These are phyloP conservation scores for Argyresthia goedartella DNA, from an alignment of 2,888 invertebrate genomes.

Conservation along the genomic window DNA sequence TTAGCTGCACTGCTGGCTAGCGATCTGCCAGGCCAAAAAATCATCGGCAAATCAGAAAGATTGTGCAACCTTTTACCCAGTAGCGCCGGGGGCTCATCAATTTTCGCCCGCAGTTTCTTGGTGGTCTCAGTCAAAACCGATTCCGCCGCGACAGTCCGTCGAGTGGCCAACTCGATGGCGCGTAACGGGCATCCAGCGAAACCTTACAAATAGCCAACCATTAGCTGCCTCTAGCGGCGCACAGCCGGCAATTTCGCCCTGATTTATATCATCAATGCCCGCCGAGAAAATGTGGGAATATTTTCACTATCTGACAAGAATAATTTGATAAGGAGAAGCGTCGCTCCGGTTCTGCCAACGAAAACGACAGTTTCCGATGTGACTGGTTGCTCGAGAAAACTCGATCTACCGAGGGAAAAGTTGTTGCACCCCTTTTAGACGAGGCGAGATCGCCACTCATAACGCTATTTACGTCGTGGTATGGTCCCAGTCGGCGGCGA, in stretches of 20 bases:
- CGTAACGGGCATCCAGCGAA: conserved; percentile 62
- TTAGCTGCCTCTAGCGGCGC: conserved; percentile 55
- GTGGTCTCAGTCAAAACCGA: background rate
- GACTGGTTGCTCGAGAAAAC: conserved; percentile 59
- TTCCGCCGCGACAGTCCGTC: background rate
- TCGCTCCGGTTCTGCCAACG: conserved; percentile 51
- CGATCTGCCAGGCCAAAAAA: too few species aligned
- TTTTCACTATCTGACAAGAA: conserved; percentile 50
- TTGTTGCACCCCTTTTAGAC: conserved; percentile 38
- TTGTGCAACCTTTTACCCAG: too few species aligned
- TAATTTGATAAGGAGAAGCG: conserved; percentile 66
- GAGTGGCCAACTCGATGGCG: conserved; percentile 27
- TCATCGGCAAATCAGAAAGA: too few species aligned
- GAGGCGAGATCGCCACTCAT: background rate
- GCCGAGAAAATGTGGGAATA: conserved; percentile 66
- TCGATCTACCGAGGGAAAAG: conserved; percentile 51
- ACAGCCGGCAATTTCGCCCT: conserved; percentile 59
- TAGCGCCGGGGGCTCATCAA: too few species aligned
- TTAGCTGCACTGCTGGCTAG: too few species aligned
- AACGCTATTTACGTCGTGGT: background rate
- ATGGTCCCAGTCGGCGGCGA: background rate
- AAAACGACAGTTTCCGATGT: conserved; percentile 65
- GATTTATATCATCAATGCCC: conserved; percentile 61
- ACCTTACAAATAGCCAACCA: conserved; percentile 59
- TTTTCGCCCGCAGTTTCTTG: background rate